Evolutionary conservation across 2,888 invertebrate genomes (phyloP), one percentile per base, ranked within the genome.

Genomic region (Megamerina dolium): DNA sequence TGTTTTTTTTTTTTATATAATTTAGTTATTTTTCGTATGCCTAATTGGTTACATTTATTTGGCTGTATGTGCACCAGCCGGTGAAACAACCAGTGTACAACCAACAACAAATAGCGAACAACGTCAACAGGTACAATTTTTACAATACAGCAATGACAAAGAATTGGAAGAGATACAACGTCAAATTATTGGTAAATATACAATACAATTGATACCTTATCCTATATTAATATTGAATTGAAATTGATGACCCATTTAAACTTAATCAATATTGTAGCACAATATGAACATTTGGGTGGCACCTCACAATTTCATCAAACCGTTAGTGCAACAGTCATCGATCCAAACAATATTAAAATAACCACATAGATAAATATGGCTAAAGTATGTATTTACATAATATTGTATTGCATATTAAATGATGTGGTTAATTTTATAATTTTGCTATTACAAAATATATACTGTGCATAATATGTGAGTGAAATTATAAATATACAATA

Each of bases 261-360:
- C 4, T 14, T 19, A 21, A 9, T 21, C 10, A 13, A 8, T 19
- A 16, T 37, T 48, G 8, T 29, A 59, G 66, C 68, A 3, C 66
- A 66, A 52, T 66, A 64, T 37, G 55, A 66, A 13, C 46, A 56
- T 9, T 39, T 57, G 4, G 64, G 64, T 5, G 66, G 66, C n/a
- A 53, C 55, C 16, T 57, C 63, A 0, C 52, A 60, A 19, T 49
- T 63, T 33, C 60, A 66, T 45, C 42, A 54, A 18, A 43, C 57
- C 1, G 57, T 53, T 23, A 37, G 27, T n/a, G 59, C 55, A n/a
- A 44, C 36, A 4, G 20, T 50, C 27, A 47, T 61, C 10, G 55
- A 62, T 54, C 60, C 60, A 10, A 39, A 51, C 14, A 43, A 41
- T 12, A 18, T 61, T 1, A 46, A 52, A 42, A 55, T 61, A 18